These are phyloP conservation scores for Thunnus thynnus DNA, from an alignment of 2,113 vertebrate genomes.

Conservation along the genomic window DNA sequence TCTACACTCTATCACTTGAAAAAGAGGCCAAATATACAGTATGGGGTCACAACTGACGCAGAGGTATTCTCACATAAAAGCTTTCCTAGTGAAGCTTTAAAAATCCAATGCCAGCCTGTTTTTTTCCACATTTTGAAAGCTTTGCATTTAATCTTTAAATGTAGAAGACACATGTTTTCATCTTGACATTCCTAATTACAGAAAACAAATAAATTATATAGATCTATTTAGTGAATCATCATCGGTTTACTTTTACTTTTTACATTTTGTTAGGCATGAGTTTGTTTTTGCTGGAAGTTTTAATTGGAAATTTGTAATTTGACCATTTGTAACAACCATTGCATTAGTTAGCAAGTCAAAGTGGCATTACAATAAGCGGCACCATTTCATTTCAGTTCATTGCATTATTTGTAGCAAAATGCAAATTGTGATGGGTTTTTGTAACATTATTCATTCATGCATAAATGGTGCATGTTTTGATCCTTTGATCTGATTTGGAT, in stretches of 20 bases:
- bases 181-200: constrained; percentile 5
- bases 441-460: constrained; percentile 36
- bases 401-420: constrained; percentile 57
- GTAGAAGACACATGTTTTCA: constrained; percentile 11
- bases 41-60: background rate
- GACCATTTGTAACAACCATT: constrained; percentile 38
- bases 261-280: constrained; percentile 5
- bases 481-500: constrained; percentile 56
- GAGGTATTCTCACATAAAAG: background rate
- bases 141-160: background rate
- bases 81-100: background rate
- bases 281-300: constrained; percentile 20
- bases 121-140: background rate
- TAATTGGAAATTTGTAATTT: constrained; percentile 38
- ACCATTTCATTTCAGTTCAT: constrained; percentile 33
- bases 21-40: background rate
- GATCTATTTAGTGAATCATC: constrained; percentile 15
- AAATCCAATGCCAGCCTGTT: no score
- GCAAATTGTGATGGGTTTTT: constrained; percentile 44
- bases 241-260: background rate
- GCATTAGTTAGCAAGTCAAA: constrained; percentile 29
- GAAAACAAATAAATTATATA: background rate
- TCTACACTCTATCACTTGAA: constrained; percentile 1
- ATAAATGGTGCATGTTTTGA: constrained; percentile 51
- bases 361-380: constrained; percentile 29